Base-by-base conservation (phyloP, 2,888 invertebrate species). In the Campoplex capitator region DNA sequence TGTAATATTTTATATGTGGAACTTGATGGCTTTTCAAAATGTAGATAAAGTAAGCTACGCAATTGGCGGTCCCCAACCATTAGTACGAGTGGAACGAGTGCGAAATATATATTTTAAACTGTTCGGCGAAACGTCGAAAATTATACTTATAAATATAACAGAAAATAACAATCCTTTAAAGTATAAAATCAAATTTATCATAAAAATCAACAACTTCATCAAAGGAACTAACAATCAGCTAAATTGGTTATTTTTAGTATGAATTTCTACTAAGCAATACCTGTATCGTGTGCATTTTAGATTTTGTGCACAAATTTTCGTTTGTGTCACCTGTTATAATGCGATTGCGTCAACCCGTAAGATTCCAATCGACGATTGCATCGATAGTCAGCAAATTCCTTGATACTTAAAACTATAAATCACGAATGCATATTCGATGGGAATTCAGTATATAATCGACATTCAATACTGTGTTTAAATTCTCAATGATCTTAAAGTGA, bases 361-460 rank as follows among this genome's bases (percentile, higher is more conserved):
- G n/a, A 54, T 73, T 32, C 73, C 32, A 73, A 48, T 56, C 35
- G 38, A 67, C 45, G 35, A n/a, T 71, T 35, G 62, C 4, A 7
- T 75, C 67, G 18, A 62, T 11, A 42, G 88, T 89, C 89, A 89
- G 89, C 89, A 85, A 83, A 88, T 89, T 89, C 88, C 88, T 83
- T 11, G 62, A 83, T 71, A 62, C 58, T 45, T 32, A 71, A 65
- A 80, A 65, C 88, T 89, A 89, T 88, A 88, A 88, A 87, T 88
- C 65, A 76, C 54, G 68, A 74, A 67, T 71, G 54, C 32, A 76
- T 67, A 28, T 67, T 58, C 67, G 32, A 54, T 56, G 35, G 51
- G 65, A n/a, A 28, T 51, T 54, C 80, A 81, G 81, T 87, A 45
- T 51, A 83, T 51, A 58, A 45, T 67, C 42, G 28, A 67, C 13